Percentiles rank a stretch among this genome's conserved stretches.
These are phyloP conservation scores for Hydractinia echinata DNA, from an alignment of 30 jellyfish, hydroid and myxozoan genomes.

Conservation along the genomic window DNA sequence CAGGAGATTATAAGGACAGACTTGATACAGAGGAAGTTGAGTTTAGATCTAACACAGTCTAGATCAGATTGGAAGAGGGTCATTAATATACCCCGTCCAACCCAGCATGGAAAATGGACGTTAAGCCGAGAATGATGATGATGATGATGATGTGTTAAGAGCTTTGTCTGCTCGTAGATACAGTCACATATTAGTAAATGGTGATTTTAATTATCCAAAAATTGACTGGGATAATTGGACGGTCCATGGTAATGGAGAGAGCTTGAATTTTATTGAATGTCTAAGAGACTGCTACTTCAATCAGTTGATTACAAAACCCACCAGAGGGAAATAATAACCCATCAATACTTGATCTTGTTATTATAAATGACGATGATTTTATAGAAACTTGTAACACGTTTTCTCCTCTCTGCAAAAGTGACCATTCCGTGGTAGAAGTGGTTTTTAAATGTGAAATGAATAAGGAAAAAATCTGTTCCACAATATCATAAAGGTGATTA, in stretches of 20 bases:
- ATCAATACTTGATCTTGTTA: not conserved
- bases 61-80: too few species aligned
- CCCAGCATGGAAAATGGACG: too few species aligned
- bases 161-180: not conserved
- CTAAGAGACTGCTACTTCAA: not conserved
- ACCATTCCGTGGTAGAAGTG: constrained; percentile 6
- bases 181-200: not conserved
- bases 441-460: not conserved
- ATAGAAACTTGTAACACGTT: not conserved
- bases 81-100: too few species aligned
- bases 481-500: not conserved
- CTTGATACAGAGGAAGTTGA: too few species aligned
- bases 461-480: not conserved
- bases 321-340: not conserved
- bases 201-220: constrained; percentile 6
- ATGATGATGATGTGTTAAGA: too few species aligned
- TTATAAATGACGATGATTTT: not conserved
- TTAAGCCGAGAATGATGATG: too few species aligned
- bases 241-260: not conserved
- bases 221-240: not conserved
- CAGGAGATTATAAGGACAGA: too few species aligned
- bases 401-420: not conserved
- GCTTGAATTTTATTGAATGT: not conserved
- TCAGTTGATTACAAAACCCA: not conserved
- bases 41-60: too few species aligned